These are phyloP conservation scores for Drosophila tropicalis DNA, from an alignment of 1,140 invertebrate genomes.

Conservation along the genomic window DNA sequence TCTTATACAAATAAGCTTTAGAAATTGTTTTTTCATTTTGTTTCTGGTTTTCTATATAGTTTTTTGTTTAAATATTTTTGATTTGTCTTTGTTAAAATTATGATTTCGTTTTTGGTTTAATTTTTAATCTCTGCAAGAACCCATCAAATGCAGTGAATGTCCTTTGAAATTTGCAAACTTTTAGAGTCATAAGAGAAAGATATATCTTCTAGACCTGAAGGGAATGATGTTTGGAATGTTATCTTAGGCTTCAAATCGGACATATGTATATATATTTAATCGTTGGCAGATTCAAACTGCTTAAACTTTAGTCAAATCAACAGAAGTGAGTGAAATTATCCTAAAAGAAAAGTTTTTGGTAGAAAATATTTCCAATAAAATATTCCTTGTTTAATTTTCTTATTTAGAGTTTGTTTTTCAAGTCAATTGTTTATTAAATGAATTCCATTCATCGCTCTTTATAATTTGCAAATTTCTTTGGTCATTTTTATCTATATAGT, in stretches of 20 bases:
- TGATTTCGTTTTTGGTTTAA: conserved; percentile 25
- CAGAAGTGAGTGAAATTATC: too few relatives aligned
- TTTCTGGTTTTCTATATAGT: conserved; percentile 37
- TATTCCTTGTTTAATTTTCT: too few relatives aligned
- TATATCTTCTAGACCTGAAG: too few relatives aligned
- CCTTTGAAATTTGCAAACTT: conserved; percentile 42
- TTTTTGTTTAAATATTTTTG: conserved; percentile 38
- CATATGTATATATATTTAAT: too few relatives aligned
- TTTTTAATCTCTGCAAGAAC: conserved; percentile 50
- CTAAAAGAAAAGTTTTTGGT: too few relatives aligned
- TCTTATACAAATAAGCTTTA: conserved; percentile 47
- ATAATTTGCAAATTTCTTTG: conserved; percentile 29
- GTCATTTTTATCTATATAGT: conserved; percentile 52
- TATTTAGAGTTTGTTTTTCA: too few relatives aligned
- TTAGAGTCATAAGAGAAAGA: not conserved
- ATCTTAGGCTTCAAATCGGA: too few relatives aligned
- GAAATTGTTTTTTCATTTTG: conserved; percentile 37
- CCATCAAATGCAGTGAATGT: conserved; percentile 51
- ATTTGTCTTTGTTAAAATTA: conserved; percentile 48
- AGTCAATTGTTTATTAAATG: too few relatives aligned
- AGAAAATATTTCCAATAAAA: too few relatives aligned
- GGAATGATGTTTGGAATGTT: too few relatives aligned
- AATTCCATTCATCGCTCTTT: not conserved
- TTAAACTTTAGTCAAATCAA: too few relatives aligned
- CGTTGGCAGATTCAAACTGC: too few relatives aligned